Conservation (phyloP, 2,797 vertebrate species). For the Notolepis coatsorum region DNA sequence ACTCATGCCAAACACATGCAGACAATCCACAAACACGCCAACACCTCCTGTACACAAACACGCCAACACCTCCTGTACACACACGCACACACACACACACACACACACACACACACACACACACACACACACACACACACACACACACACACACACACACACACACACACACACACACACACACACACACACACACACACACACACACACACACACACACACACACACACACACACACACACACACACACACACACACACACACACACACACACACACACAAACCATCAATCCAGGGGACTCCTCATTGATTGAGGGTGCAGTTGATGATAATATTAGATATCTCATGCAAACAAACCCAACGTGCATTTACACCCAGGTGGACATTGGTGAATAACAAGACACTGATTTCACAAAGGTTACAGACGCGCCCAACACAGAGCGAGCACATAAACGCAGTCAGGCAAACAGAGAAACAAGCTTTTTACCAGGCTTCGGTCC, state of each 20-base stretch:
- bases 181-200: too few species aligned
- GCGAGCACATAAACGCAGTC: slow-evolving; percentile 5
- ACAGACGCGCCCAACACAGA: background rate
- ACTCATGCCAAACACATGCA: slow-evolving; percentile 28
- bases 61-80: too few species aligned
- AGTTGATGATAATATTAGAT: background rate
- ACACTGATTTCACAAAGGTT: slow-evolving; percentile 3
- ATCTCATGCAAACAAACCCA: slow-evolving; percentile 32
- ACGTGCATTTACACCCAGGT: background rate
- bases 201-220: background rate
- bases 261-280: too few species aligned
- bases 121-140: too few species aligned
- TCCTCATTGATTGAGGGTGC: background rate
- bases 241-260: too few species aligned
- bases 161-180: too few species aligned
- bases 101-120: too few species aligned
- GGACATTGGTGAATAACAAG: slow-evolving; percentile 7
- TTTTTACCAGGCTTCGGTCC: slow-evolving; percentile 53
- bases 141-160: too few species aligned
- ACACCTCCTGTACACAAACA: too few species aligned
- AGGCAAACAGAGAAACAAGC: slow-evolving; percentile 12
- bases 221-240: background rate
- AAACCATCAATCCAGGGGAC: too few species aligned
- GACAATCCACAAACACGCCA: background rate
- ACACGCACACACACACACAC: too few species aligned